These are phyloP conservation scores for Neosalanx taihuensis DNA, from an alignment of 2,797 vertebrate species.

Conservation along the genomic window DNA sequence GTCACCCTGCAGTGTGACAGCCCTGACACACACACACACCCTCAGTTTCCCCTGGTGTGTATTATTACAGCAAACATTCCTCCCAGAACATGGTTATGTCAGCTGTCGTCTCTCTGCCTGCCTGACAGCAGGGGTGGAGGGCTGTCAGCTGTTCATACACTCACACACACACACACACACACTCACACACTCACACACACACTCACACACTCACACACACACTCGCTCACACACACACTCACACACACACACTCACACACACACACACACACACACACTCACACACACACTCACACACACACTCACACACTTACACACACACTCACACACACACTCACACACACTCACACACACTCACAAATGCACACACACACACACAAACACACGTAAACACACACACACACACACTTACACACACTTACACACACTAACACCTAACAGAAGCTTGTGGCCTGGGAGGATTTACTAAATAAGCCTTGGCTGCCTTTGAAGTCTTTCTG, in stretches of 20 bases:
- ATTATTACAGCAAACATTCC: conserved; percentile 72
- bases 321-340: conserved; percentile 1
- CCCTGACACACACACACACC: too few species aligned
- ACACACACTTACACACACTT: background rate
- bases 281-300: too few species aligned
- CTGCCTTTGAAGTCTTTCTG: conserved; percentile 52
- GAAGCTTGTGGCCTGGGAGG: conserved; percentile 25
- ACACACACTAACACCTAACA: background rate
- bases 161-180: background rate
- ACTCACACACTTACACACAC: conserved; percentile 13
- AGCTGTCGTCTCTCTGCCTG: conserved; percentile 61
- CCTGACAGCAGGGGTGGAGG: conserved; percentile 25
- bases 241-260: background rate
- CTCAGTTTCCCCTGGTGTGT: conserved; percentile 34
- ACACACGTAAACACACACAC: too few species aligned
- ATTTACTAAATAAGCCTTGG: conserved; percentile 47
- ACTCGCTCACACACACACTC: too few species aligned
- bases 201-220: conserved; percentile 23
- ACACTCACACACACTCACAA: background rate
- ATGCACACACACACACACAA: too few species aligned
- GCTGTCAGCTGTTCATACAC: conserved; percentile 22
- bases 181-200: conserved; percentile 18
- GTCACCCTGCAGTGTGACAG: conserved; percentile 45
- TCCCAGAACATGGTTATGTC: conserved; percentile 65
- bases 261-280: background rate